A percentile compares a stretch with the other conserved stretches of the same genome.
These are phyloP conservation scores for Sicus ferrugineus DNA, from an alignment of 2,888 invertebrate species.

Conservation along the genomic window DNA sequence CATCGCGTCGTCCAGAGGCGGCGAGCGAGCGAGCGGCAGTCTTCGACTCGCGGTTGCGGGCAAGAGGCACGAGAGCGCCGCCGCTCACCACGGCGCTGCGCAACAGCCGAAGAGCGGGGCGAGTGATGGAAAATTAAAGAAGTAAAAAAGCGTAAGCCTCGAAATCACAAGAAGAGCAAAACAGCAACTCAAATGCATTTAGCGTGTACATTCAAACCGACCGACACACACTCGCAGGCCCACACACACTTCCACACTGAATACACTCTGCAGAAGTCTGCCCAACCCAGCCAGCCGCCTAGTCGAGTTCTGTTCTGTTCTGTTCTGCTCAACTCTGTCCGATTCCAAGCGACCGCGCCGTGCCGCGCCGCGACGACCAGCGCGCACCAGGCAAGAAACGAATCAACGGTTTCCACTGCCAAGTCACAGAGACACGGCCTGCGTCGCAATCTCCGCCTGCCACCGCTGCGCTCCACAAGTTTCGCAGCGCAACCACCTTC, in stretches of 20 bases:
- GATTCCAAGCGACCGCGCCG: background rate
- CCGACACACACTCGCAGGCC: background rate
- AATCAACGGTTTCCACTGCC: slow-evolving; percentile 21
- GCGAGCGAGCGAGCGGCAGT: slow-evolving; percentile 33
- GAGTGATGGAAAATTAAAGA: slow-evolving; percentile 27
- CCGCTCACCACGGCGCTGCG: slow-evolving; percentile 26
- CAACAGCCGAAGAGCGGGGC: slow-evolving; percentile 29
- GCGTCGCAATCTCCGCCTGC: slow-evolving; percentile 1
- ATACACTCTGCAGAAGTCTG: slow-evolving; percentile 12
- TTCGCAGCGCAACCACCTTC: background rate
- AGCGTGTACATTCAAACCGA: slow-evolving; percentile 25
- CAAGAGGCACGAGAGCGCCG: slow-evolving; percentile 27
- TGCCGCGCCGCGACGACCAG: background rate
- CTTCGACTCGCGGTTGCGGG: slow-evolving; percentile 36
- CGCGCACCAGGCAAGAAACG: slow-evolving; percentile 2
- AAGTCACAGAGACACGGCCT: slow-evolving; percentile 27
- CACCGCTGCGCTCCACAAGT: background rate
- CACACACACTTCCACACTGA: background rate
- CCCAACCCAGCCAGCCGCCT: slow-evolving; percentile 4
- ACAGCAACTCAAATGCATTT: slow-evolving; percentile 39
- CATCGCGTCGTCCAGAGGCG: slow-evolving; percentile 32
- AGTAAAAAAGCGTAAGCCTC: slow-evolving; percentile 27
- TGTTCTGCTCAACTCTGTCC: background rate
- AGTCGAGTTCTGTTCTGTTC: background rate
- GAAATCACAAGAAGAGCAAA: slow-evolving; percentile 30